Evolutionary conservation across 2,113 vertebrate species (phyloP), one percentile per base, ranked within the genome.

Genomic region (Cottus gobio): DNA sequence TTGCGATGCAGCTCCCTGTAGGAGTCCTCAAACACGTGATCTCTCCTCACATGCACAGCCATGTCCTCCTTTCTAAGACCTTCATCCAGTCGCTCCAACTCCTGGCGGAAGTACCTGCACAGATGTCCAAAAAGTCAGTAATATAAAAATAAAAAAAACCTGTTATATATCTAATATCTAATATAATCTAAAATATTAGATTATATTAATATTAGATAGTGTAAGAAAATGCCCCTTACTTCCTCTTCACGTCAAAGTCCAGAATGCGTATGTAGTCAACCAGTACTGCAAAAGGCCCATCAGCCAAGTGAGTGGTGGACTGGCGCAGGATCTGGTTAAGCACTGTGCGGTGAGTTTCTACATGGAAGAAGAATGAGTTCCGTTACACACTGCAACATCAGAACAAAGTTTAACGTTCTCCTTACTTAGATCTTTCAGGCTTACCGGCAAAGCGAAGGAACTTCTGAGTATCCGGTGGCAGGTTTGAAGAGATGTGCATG

Each of bases 211-310:
- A n/a, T n/a, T n/a, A n/a, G n/a, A n/a, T n/a, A n/a, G n/a, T 56
- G 7, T 7, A 67, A 78, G 4, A 64, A 20, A 13, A 80, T 70
- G 30, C 1, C 44, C 71, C 96, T 74, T 96, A 98, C 97, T 97
- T 98, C 86, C 97, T 95, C 90, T 98, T 98, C 66, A 98, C 97
- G 64, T 98, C 97, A 30, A 98, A 98, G 94, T 98, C 97, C 15
- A 98, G 95, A 82, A 98, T 97, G 50, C 97, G 96, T 80, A 98
- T 98, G 87, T 98, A 98, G 88, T 98, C 97, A n/a, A 98, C 97
- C 50, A 98, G 93, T 28, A 98, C 97, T 3, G 97, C 97, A 56
- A 98, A 98, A 66, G 97, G 97, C 2, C 97, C 97, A 69, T 98
- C 97, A 8, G 97, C 97, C 72, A 98, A 88, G 87, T 98, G 97